These are phyloP conservation scores for Sinodicranocentrus sp. DNA, from an alignment of 2,888 invertebrate genomes.

Conservation along the genomic window DNA sequence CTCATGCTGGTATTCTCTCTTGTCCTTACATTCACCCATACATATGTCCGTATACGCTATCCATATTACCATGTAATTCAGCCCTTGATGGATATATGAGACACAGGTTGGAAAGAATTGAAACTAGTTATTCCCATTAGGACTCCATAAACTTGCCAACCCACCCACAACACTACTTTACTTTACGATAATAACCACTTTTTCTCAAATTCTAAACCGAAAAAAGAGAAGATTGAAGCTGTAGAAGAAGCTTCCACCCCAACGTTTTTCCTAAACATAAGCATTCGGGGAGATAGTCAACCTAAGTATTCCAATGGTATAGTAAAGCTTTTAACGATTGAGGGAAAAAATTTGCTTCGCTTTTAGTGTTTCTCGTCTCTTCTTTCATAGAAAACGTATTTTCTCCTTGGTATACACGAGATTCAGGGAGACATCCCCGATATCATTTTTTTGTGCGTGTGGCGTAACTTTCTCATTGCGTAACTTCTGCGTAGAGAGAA, in stretches of 20 bases:
- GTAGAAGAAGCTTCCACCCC: not conserved
- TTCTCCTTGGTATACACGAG: not conserved
- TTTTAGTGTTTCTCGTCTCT: not conserved
- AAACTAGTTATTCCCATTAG: conserved; percentile 40
- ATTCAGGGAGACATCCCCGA: not conserved
- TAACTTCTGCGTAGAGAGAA: conserved; percentile 35
- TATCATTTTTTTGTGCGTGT: conserved; percentile 16
- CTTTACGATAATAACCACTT: conserved; percentile 30
- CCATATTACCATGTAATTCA: not conserved
- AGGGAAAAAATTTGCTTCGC: not conserved
- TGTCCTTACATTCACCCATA: not conserved
- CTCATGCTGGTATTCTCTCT: not conserved
- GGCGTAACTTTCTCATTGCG: conserved; percentile 39
- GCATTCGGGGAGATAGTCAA: not conserved
- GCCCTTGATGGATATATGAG: conserved; percentile 29
- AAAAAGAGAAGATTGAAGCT: not conserved
- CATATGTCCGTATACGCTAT: not conserved
- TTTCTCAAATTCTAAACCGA: not conserved
- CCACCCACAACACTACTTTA: not conserved
- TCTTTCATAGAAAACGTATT: not conserved
- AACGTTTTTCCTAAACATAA: not conserved
- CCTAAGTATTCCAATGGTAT: not conserved
- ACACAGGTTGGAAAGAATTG: conserved; percentile 28
- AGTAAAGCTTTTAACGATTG: conserved; percentile 7
- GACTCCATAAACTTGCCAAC: conserved; percentile 2